phyloP scores from a whole-genome alignment of 2,797 vertebrate species.

The Enteromius treurensis region DNA sequence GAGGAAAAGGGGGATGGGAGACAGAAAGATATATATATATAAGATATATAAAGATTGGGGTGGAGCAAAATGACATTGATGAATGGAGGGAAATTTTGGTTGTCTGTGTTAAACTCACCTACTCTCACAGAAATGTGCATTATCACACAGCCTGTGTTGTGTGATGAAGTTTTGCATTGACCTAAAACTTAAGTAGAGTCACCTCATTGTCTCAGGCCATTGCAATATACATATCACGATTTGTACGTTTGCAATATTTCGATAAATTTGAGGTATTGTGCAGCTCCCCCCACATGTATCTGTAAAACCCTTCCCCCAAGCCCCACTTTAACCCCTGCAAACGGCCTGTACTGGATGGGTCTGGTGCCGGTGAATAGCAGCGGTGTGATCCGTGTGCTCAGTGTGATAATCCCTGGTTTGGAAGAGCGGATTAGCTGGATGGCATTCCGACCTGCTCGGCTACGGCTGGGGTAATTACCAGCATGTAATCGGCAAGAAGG shows the following conservation, averaged over 20 bases:
- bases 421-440: conserved; percentile 51
- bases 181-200: not conserved
- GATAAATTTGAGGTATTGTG: not conserved
- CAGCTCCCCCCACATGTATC: not conserved
- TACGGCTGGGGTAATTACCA: conserved; percentile 51
- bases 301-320: not conserved
- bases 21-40: conserved; percentile 61
- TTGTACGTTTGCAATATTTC: not conserved
- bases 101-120: conserved; percentile 60
- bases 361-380: conserved; percentile 50
- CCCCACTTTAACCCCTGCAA: not conserved
- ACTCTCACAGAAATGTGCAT: conserved; percentile 47
- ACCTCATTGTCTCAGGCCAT: not conserved
- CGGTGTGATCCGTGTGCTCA: conserved; percentile 36
- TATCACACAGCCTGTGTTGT: not conserved
- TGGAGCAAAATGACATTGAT: conserved; percentile 75
- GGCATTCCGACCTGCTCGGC: conserved; percentile 51
- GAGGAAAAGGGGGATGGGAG: conserved; percentile 53
- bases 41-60: conserved; percentile 71
- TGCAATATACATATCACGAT: not conserved
- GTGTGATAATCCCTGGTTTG: conserved; percentile 58
- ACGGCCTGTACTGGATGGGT: conserved; percentile 32
- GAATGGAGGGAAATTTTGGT: conserved; percentile 68
- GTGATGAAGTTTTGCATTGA: not conserved
- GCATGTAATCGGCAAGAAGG: conserved; percentile 37